Conservation (phyloP, 1,140 invertebrate species). For the Drosophila azteca region DNA sequence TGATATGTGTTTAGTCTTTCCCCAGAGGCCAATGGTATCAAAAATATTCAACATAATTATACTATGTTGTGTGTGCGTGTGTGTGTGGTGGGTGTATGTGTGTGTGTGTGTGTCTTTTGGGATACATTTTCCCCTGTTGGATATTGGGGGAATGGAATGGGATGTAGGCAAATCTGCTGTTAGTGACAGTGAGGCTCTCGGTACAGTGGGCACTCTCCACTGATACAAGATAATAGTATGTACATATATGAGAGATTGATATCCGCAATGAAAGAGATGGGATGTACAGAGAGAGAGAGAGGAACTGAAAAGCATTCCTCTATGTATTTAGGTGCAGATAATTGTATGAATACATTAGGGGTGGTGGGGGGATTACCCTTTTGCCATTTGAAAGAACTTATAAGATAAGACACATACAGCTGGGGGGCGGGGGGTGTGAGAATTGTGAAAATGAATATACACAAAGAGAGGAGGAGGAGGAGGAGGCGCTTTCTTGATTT, state of each 20-base stretch:
- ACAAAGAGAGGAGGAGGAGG: conserved; percentile 50
- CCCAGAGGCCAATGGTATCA: conserved; percentile 75
- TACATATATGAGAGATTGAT: conserved; percentile 1
- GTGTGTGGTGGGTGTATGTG: conserved; percentile 7
- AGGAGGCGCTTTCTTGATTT: conserved; percentile 40
- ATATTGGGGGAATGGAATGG: not conserved
- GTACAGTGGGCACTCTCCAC: conserved; percentile 3
- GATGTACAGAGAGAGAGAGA: conserved; percentile 16
- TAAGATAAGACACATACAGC: conserved; percentile 35
- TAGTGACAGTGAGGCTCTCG: conserved; percentile 16
- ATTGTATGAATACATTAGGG: not conserved
- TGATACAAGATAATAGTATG: conserved; percentile 4
- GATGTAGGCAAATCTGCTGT: conserved; percentile 4
- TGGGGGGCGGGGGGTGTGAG: not conserved
- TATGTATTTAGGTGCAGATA: conserved; percentile 12
- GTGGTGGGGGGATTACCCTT: not conserved
- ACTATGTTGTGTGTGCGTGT: not conserved
- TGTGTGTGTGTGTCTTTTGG: not conserved
- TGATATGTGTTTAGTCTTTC: conserved; percentile 83
- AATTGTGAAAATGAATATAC: conserved; percentile 42
- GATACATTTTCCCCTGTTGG: not conserved
- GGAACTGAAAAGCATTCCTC: conserved; percentile 30
- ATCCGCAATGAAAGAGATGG: not conserved
- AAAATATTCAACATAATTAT: conserved; percentile 9
- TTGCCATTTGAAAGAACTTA: conserved; percentile 38